A percentile compares a stretch with the other conserved stretches of the same genome.
phyloP scores from a whole-genome alignment of 2,888 invertebrate genomes.

The Conus canariensis region DNA sequence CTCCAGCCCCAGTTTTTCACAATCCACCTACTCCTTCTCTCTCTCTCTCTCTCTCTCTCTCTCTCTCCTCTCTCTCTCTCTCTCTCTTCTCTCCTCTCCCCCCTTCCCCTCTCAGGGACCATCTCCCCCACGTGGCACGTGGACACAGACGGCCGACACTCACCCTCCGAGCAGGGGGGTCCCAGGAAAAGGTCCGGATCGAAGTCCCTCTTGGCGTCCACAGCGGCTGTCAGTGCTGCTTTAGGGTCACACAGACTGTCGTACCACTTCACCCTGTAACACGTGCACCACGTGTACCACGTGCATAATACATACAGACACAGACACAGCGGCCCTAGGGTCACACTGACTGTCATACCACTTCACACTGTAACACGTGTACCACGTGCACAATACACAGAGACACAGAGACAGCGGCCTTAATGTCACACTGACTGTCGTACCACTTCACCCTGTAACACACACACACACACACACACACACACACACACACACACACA shows the following conservation, averaged over 20 bases:
- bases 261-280: constrained; percentile 68
- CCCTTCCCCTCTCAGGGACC: no score
- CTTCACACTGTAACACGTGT: constrained; percentile 56
- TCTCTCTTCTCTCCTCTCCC: no score
- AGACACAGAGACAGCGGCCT: constrained; percentile 42
- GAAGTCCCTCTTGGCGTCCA: constrained; percentile 63
- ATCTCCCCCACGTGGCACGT: no score
- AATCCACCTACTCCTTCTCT: no score
- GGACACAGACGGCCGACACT: background rate
- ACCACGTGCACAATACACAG: background rate
- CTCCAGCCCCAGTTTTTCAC: no score
- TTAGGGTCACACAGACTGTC: constrained; percentile 70
- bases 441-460: constrained; percentile 56
- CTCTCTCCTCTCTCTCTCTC: no score
- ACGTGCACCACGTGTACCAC: background rate
- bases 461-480: no score
- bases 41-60: no score
- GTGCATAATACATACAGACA: background rate
- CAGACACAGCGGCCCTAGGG: constrained; percentile 49
- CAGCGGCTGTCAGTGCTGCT: constrained; percentile 65
- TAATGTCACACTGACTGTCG: constrained; percentile 68
- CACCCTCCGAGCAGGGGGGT: constrained; percentile 72
- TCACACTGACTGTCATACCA: constrained; percentile 70
- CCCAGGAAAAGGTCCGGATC: constrained; percentile 72
- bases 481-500: no score